Base-by-base conservation (phyloP, 2,797 vertebrate species). In the Liparis tanakae region DNA sequence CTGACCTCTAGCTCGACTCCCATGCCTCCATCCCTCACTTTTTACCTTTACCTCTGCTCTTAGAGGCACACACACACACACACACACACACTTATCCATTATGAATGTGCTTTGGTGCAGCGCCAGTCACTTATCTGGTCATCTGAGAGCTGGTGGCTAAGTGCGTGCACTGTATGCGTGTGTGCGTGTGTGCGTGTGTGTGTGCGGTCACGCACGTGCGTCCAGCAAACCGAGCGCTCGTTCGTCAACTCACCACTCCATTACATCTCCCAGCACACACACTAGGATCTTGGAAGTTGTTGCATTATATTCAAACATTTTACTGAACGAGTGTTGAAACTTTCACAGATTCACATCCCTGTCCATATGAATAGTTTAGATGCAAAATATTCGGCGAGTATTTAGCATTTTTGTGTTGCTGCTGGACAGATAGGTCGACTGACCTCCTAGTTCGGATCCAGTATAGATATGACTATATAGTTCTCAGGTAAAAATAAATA, bases 31-130 rank as follows among this genome's bases (percentile, higher is more conserved):
- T 67, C 59, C n/a, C 17, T 53, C 8, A 0, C 13, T 69, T 67
- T 74, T 66, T 64, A 67, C 55, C 63, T 51, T 58, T 30, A 13
- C 25, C 58, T 64, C 68, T 22, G 39, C 51, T 75, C 70, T 66
- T 58, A 43, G 73, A 6, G 7, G 55, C 46, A 14, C 54, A 25
- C 7, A 30, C 25, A 30, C 25, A 30, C 25, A 30, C 25, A 7
- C 7, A 6, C 59, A 36, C 7, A 20, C 3, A 25, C 34, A 46
- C 25, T 82, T 67, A 89, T 88, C 82, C 80, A 87, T 88, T 84
- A 83, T 88, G 67, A 68, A 85, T 87, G 86, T 80, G 75, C 79
- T 58, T 67, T 74, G 48, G 78, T 85, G 84, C 73, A 83, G 78
- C 25, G 36, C 68, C 74, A 37, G 80, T 82, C 71, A 44, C 69